Evolutionary conservation across 1,140 invertebrate genomes (phyloP).

Genomic region (Cotesia vestalis): DNA sequence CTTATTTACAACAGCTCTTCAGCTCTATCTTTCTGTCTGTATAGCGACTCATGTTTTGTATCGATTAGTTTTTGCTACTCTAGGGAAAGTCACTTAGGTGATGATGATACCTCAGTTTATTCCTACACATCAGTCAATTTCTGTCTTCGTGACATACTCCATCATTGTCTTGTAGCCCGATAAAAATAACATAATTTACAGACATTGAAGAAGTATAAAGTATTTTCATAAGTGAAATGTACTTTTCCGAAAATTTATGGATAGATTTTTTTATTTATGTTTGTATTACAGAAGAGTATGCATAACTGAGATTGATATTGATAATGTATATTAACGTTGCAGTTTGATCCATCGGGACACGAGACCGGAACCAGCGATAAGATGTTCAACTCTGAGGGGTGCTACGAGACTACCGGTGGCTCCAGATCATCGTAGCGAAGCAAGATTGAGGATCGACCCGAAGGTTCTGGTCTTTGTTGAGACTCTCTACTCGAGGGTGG

Average conservation of each 20-base stretch:
- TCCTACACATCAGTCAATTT: constrained; percentile 40
- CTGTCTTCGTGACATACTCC: constrained; percentile 26
- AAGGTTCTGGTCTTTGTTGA: constrained; percentile 96
- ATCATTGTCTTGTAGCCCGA: constrained; percentile 32
- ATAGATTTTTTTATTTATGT: neutral
- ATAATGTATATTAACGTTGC: constrained; percentile 51
- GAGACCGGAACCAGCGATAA: constrained; percentile 80
- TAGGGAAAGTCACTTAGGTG: constrained; percentile 15
- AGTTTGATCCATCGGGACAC: constrained; percentile 80
- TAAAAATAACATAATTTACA: neutral
- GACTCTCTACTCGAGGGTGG: constrained; percentile 90
- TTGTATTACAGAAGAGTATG: neutral
- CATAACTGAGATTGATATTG: constrained; percentile 18
- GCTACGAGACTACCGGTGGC: constrained; percentile 69
- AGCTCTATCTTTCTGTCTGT: neutral
- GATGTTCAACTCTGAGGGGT: constrained; percentile 77
- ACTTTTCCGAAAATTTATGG: neutral
- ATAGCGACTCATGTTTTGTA: constrained; percentile 28
- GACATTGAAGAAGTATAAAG: neutral
- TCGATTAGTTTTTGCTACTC: constrained; percentile 36
- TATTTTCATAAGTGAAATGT: neutral
- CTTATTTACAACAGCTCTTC: constrained; percentile 1
- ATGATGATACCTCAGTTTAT: constrained; percentile 34
- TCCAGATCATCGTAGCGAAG: constrained; percentile 83
- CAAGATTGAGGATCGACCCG: constrained; percentile 84